A percentile compares a stretch with the other conserved stretches of the same genome.
These are phyloP conservation scores for Agrotis puta DNA, from an alignment of 2,888 invertebrate species.

Conservation along the genomic window DNA sequence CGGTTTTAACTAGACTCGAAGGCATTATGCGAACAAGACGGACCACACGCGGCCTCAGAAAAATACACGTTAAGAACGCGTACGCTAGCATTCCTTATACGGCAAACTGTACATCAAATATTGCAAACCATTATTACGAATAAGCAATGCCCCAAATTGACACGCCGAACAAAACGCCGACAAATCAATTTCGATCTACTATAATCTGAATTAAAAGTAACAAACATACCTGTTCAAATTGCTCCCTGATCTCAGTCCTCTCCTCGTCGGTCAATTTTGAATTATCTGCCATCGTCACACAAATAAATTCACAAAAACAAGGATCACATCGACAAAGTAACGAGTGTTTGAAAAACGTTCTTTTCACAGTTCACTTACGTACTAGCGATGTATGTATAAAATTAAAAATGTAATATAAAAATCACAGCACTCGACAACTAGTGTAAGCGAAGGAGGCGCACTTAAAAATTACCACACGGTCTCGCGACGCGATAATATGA, in stretches of 20 bases:
- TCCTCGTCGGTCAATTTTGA: constrained; percentile 93
- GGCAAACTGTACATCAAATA: constrained; percentile 51
- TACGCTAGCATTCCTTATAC: constrained; percentile 53
- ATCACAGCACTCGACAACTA: constrained; percentile 62
- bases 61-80: constrained; percentile 58
- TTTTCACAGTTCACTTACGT: constrained; percentile 79
- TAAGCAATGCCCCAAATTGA: constrained; percentile 42
- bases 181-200: constrained; percentile 39
- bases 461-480: constrained; percentile 57
- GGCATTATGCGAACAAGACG: constrained; percentile 27
- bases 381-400: constrained; percentile 68
- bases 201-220: constrained; percentile 43
- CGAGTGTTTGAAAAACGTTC: constrained; percentile 54
- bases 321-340: constrained; percentile 79
- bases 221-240: constrained; percentile 93
- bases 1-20: constrained; percentile 12
- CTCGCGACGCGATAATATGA: constrained; percentile 54
- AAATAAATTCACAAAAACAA: constrained; percentile 83
- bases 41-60: constrained; percentile 75
- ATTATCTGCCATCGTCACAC: constrained; percentile 88
- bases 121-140: constrained; percentile 56
- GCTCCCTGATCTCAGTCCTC: constrained; percentile 94
- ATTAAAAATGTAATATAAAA: constrained; percentile 66
- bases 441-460: constrained; percentile 49
- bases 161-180: constrained; percentile 50